A percentile compares a stretch with the other conserved stretches of the same genome.
Conservation (phyloP, 1,140 invertebrate species). For the Condylostylus longicornis region DNA sequence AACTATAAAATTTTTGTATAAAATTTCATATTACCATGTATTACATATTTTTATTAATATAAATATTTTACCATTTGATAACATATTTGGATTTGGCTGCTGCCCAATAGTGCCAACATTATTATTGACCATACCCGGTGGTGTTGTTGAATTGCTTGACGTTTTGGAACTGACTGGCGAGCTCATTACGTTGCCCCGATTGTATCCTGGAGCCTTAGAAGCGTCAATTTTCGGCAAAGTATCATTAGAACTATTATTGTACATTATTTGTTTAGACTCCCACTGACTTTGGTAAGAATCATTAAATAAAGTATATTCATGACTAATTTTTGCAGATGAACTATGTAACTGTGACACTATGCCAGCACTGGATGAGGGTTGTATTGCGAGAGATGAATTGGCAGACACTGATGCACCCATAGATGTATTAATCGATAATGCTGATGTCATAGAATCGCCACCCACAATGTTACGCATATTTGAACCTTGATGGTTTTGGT, state of each 20-base stretch:
- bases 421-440: slow-evolving; percentile 1
- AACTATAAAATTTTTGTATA: too few species aligned
- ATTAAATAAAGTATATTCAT: slow-evolving; percentile 68
- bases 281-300: slow-evolving; percentile 49
- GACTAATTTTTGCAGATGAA: slow-evolving; percentile 22
- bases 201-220: slow-evolving; percentile 67
- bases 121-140: slow-evolving; percentile 30
- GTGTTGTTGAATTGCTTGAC: slow-evolving; percentile 37
- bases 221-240: slow-evolving; percentile 51
- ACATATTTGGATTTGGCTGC: slow-evolving; percentile 14
- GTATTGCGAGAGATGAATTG: background rate
- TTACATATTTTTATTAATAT: too few species aligned
- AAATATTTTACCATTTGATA: too few species aligned
- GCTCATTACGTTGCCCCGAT: slow-evolving; percentile 49
- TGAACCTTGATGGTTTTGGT: slow-evolving; percentile 2
- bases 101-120: slow-evolving; percentile 17
- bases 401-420: background rate
- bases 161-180: slow-evolving; percentile 54
- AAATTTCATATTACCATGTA: too few species aligned
- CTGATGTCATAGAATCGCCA: background rate
- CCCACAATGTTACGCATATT: background rate
- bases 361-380: slow-evolving; percentile 2
- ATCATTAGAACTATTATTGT: slow-evolving; percentile 31
- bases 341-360: slow-evolving; percentile 20
- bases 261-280: slow-evolving; percentile 45